Base-by-base conservation (phyloP, 2,888 invertebrate genomes). In the Mylabris sibirica region DNA sequence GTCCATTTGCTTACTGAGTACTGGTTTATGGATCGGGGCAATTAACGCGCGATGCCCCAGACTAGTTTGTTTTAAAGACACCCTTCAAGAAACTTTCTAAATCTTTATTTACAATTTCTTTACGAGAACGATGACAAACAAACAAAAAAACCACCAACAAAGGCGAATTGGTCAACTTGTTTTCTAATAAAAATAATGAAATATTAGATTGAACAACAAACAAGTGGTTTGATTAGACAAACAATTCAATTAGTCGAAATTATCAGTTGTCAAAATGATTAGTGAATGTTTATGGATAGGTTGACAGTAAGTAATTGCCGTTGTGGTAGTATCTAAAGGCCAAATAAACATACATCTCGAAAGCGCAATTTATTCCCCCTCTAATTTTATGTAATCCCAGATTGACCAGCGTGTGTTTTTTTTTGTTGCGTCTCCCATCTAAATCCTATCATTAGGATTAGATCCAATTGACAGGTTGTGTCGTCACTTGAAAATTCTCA, bases 1-100 rank as follows among this genome's bases (percentile, higher is more conserved):
- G 9, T 63, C 63, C 67, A 24, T 57, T 57, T 8, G 41, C n/a
- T 26, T 49, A 59, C 30, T 17, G 14, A 60, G 60, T 38, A 60
- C n/a, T 49, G 49, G 64, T 44, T 69, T 69, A 69, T 69, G 66
- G 67, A 69, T 69, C 59, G 64, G 64, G 59, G 60, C 59, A 57
- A 69, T 69, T 69, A 69, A 69, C 67, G 60, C 67, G 60, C 57
- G 59, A 66, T 66, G 41, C 64, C 17, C 64, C 17, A 62, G 66
- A n/a, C 44, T 20, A 20, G 49, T 49, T 49, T 49, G 49, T 49
- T 49, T 20, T 9, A 2, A 49, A 6, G 49, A 49, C 49, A 49
- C 49, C 49, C 49, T 20, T 49, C 49, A 49, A 20, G 20, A 20
- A 17, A 20, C 20, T 22, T 49, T 9, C 9, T 20, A 4, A 49